Conservation (phyloP, 2,113 vertebrate genomes). For the Melanocharis versteri region DNA sequence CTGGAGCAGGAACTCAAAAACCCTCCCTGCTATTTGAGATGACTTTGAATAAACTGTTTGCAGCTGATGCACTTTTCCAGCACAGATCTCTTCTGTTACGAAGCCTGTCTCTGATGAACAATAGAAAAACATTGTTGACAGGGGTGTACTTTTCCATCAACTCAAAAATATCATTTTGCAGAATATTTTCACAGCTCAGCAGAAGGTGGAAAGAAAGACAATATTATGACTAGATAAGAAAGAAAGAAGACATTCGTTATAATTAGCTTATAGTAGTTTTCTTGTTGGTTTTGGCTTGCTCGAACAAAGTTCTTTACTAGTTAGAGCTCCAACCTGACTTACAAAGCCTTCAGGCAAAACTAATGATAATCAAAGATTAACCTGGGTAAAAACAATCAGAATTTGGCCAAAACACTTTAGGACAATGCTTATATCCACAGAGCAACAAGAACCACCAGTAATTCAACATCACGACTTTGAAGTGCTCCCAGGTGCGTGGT, state of each 20-base stretch:
- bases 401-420: neutral
- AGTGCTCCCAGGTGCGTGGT: rapidly evolving
- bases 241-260: slow-evolving; percentile 2
- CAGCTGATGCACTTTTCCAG: neutral
- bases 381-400: neutral
- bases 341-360: neutral
- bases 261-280: neutral
- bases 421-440: neutral
- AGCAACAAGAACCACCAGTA: neutral
- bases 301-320: neutral
- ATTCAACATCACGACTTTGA: neutral
- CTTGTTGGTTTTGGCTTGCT: neutral
- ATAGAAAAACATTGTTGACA: slow-evolving; percentile 17
- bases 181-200: slow-evolving; percentile 53
- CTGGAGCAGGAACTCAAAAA: neutral
- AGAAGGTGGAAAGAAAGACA: slow-evolving; percentile 24
- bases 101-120: slow-evolving; percentile 30
- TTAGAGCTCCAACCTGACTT: neutral
- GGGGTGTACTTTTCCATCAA: slow-evolving; percentile 30
- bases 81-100: neutral
- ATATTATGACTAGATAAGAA: neutral
- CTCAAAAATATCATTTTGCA: slow-evolving; percentile 15
- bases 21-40: neutral
- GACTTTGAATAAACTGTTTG: neutral
- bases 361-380: neutral